phyloP scores from a whole-genome alignment of 2,888 invertebrate species.

The Scelioninae gen. 2 region DNA sequence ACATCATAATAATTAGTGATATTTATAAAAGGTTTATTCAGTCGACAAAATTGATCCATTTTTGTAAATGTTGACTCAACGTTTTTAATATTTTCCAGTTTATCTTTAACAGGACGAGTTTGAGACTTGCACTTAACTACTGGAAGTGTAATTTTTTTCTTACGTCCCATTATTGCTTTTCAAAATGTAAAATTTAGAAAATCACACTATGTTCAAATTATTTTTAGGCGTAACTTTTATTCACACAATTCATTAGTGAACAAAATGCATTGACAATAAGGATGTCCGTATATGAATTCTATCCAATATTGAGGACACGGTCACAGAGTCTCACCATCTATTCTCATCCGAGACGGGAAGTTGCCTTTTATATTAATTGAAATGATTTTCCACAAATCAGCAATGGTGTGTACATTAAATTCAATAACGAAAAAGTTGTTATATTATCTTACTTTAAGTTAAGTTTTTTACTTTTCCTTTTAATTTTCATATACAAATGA shows the following conservation, averaged over 20 bases:
- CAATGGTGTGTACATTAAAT: no score
- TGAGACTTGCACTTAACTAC: constrained; percentile 1
- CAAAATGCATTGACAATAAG: constrained; percentile 19
- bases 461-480: no score
- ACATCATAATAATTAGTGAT: constrained; percentile 72
- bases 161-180: constrained; percentile 57
- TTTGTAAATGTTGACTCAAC: background rate
- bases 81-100: no score
- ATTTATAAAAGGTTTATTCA: constrained; percentile 48
- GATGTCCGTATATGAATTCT: constrained; percentile 15
- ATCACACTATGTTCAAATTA: background rate
- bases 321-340: constrained; percentile 33
- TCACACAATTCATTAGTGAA: no score
- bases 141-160: constrained; percentile 41
- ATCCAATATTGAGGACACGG: constrained; percentile 42
- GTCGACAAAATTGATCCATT: constrained; percentile 32
- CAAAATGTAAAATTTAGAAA: background rate
- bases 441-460: no score
- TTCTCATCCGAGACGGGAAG: constrained; percentile 45
- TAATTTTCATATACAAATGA: no score
- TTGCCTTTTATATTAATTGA: constrained; percentile 21
- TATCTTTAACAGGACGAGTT: no score
- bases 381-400: constrained; percentile 15
- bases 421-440: no score
- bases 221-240: no score